Evolutionary conservation across 2,888 invertebrate species (phyloP).

Genomic region (Gnatocerus cornutus): DNA sequence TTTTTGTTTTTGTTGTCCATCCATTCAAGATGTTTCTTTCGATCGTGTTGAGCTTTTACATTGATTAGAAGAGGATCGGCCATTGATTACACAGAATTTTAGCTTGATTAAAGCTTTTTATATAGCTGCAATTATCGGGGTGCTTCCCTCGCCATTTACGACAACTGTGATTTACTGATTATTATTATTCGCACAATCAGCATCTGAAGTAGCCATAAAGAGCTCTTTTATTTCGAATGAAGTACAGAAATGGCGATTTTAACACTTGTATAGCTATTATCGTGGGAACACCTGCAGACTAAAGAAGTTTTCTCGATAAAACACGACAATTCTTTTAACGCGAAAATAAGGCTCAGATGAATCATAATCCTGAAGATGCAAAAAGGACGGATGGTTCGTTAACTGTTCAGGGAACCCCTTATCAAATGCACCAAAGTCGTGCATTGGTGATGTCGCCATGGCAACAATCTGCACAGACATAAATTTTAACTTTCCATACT

Average conservation of each 20-base stretch:
- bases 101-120: slow-evolving; percentile 47
- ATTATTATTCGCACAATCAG: slow-evolving; percentile 44
- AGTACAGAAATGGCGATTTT: slow-evolving; percentile 7
- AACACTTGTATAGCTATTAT: slow-evolving; percentile 1
- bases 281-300: slow-evolving; percentile 6
- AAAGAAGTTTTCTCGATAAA: not conserved
- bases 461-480: slow-evolving; percentile 16
- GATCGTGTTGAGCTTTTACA: slow-evolving; percentile 46
- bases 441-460: slow-evolving; percentile 16
- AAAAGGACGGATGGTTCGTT: slow-evolving; percentile 11
- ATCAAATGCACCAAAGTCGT: slow-evolving; percentile 26
- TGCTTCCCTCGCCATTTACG: slow-evolving; percentile 20
- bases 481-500: not conserved
- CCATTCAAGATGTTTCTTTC: slow-evolving; percentile 37
- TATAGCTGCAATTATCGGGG: slow-evolving; percentile 37
- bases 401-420: slow-evolving; percentile 28
- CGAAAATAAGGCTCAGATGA: too few relatives aligned
- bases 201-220: slow-evolving; percentile 30
- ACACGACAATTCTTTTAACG: too few relatives aligned
- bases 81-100: slow-evolving; percentile 44
- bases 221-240: slow-evolving; percentile 13
- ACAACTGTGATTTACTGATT: slow-evolving; percentile 35
- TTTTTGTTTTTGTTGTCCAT: slow-evolving; percentile 39
- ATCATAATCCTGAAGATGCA: too few relatives aligned
- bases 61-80: slow-evolving; percentile 45